Conservation (phyloP, 2,797 vertebrate species). For the Tiaroga cobitis region DNA sequence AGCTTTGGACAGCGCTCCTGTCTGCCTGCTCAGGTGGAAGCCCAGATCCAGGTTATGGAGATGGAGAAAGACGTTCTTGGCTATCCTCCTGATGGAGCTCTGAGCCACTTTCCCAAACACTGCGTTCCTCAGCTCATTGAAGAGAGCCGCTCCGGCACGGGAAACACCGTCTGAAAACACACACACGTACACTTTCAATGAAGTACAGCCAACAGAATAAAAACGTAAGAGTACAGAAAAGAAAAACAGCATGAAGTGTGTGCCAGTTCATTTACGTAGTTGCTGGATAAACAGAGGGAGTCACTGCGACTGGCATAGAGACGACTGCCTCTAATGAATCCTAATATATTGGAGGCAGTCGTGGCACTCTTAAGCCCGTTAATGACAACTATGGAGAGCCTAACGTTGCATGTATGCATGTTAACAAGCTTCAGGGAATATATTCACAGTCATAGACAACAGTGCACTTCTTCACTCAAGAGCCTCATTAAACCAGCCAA, state of each 20-base stretch:
- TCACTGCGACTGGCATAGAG: not conserved
- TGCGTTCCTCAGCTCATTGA: constrained; percentile 96
- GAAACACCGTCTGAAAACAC: constrained; percentile 86
- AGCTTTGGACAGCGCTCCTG: constrained; percentile 94
- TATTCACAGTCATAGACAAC: not conserved
- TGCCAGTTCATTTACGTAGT: not conserved
- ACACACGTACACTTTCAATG: not conserved
- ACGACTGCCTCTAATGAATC: not conserved
- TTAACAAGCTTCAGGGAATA: constrained; percentile 3
- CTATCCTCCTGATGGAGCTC: constrained; percentile 95
- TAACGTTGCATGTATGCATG: not conserved
- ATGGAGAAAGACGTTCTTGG: constrained; percentile 96
- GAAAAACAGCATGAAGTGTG: not conserved
- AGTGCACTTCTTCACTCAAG: not conserved
- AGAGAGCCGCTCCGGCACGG: constrained; percentile 87
- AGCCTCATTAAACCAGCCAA: constrained; percentile 27
- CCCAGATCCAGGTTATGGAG: constrained; percentile 94
- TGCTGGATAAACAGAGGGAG: not conserved
- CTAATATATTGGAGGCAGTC: not conserved
- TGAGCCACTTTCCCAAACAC: constrained; percentile 98
- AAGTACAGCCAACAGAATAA: not conserved
- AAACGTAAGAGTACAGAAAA: not conserved
- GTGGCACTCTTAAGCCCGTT: not conserved
- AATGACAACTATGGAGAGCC: constrained; percentile 7
- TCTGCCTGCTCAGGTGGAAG: constrained; percentile 96